Conservation (phyloP, 2,797 vertebrate genomes). For the Semotilus atromaculatus region DNA sequence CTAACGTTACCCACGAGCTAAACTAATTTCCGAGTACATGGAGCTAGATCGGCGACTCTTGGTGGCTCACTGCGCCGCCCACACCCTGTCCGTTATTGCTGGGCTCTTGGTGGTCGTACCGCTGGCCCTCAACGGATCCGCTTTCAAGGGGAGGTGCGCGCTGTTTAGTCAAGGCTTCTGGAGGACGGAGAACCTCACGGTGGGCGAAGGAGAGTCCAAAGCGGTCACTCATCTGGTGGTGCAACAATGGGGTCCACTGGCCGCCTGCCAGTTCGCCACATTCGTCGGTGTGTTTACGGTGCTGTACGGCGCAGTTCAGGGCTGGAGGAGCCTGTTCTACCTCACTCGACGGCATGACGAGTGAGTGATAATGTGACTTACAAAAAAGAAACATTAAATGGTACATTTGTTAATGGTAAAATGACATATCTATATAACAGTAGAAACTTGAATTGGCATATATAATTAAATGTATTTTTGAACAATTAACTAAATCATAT, state of each 20-base stretch:
- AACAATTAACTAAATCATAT: no score
- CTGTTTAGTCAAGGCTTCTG: conserved; percentile 81
- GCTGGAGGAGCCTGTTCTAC: conserved; percentile 82
- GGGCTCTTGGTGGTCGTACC: conserved; percentile 81
- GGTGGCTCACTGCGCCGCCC: conserved; percentile 78
- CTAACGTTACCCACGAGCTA: background rate
- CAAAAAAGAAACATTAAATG: background rate
- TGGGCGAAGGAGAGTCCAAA: conserved; percentile 54
- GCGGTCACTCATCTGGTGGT: conserved; percentile 73
- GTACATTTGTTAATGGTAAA: background rate
- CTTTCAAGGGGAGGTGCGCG: conserved; percentile 83
- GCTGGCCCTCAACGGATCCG: conserved; percentile 81
- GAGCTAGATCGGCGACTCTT: conserved; percentile 79
- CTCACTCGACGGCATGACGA: conserved; percentile 82
- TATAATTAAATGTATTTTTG: background rate
- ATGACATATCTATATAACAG: background rate
- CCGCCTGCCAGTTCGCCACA: conserved; percentile 81
- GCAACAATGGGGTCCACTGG: conserved; percentile 80
- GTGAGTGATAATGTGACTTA: conserved; percentile 67
- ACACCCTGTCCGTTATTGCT: conserved; percentile 75
- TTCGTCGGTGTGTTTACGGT: conserved; percentile 84
- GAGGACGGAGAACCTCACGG: conserved; percentile 69
- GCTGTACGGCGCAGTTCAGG: conserved; percentile 81
- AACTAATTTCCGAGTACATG: conserved; percentile 63
- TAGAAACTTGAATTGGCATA: background rate